These are phyloP conservation scores for Onychostruthus taczanowskii DNA, from an alignment of 2,113 vertebrate species.

Conservation along the genomic window DNA sequence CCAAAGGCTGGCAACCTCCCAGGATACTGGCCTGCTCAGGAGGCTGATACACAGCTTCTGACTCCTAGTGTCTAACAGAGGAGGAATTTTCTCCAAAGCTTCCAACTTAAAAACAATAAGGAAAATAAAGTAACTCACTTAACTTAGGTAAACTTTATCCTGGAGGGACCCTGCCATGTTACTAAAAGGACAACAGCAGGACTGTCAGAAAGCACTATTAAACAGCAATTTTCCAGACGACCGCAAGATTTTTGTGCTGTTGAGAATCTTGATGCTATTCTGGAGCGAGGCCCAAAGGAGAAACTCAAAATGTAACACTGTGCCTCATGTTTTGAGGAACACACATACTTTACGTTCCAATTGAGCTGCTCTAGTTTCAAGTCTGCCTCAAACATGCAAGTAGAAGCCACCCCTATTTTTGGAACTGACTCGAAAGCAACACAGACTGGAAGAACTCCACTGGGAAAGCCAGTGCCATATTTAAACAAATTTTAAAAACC, in stretches of 20 bases:
- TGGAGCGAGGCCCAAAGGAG: neutral
- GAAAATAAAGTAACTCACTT: neutral
- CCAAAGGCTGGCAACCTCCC: neutral
- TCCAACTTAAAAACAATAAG: neutral
- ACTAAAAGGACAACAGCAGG: neutral
- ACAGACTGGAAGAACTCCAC: neutral
- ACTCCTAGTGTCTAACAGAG: neutral
- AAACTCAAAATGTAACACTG: neutral
- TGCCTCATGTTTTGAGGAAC: neutral
- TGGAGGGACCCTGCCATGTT: neutral
- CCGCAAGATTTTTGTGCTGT: neutral
- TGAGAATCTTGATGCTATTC: neutral
- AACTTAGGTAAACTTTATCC: neutral
- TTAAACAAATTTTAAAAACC: neutral
- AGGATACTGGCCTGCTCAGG: neutral
- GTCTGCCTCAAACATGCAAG: neutral
- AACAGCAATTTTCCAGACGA: neutral
- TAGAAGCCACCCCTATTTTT: slow-evolving; percentile 9
- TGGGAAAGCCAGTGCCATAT: neutral
- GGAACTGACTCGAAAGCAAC: neutral
- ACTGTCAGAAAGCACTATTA: neutral
- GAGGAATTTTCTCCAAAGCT: neutral
- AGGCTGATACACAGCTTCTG: neutral
- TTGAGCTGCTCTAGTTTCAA: neutral
- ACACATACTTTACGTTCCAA: neutral